A percentile compares a stretch with the other conserved stretches of the same genome.
These are phyloP conservation scores for Sarcophilus harrisii DNA, from an alignment of 2,797 vertebrate species.

Conservation along the genomic window DNA sequence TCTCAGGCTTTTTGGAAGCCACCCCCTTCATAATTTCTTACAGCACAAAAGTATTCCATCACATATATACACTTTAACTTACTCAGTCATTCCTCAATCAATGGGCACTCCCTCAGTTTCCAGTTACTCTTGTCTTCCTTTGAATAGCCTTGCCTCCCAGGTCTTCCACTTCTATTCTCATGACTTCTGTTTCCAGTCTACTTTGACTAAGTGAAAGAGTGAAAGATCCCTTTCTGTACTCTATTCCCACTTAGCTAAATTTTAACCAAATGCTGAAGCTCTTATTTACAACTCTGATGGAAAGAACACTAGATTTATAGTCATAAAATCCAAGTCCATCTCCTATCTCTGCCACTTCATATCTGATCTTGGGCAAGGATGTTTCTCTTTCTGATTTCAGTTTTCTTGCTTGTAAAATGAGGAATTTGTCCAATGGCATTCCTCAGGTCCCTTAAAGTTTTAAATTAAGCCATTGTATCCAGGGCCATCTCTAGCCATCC, in stretches of 20 bases:
- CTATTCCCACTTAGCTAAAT: not conserved
- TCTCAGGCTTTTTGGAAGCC: not conserved
- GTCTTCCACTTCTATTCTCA: not conserved
- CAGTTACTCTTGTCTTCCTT: not conserved
- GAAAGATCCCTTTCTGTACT: not conserved
- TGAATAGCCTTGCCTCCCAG: not conserved
- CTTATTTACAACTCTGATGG: not conserved
- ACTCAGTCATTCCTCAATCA: not conserved
- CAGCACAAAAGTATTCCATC: not conserved
- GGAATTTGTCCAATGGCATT: not conserved
- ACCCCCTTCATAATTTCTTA: not conserved
- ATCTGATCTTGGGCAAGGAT: not conserved
- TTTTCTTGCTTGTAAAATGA: not conserved
- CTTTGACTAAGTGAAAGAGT: not conserved
- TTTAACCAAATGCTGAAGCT: not conserved
- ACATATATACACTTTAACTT: not conserved
- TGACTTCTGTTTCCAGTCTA: not conserved
- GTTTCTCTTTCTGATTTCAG: not conserved
- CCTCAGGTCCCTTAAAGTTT: not conserved
- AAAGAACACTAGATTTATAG: not conserved
- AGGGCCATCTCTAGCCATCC: too few relatives aligned
- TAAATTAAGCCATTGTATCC: not conserved
- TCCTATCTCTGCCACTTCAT: not conserved
- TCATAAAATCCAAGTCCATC: not conserved
- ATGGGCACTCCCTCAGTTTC: not conserved